Percentiles rank a stretch among this genome's conserved stretches.
These are phyloP conservation scores for Oreochromis grahami DNA, from an alignment of 2,797 vertebrate species.

Conservation along the genomic window DNA sequence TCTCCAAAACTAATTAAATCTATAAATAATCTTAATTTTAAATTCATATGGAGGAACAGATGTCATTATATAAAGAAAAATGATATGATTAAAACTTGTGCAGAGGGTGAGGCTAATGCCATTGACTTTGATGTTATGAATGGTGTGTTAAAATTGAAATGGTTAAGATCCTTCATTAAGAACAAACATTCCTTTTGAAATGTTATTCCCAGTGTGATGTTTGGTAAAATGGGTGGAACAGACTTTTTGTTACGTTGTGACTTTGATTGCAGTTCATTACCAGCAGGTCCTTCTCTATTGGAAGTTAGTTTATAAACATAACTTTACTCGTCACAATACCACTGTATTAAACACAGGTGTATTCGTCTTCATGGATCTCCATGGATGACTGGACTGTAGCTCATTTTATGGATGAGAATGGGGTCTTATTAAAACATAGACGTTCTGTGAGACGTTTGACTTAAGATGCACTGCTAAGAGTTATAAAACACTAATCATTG, in stretches of 20 bases:
- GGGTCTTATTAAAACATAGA: rapidly evolving
- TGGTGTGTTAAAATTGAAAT: no score
- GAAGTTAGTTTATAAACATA: no score
- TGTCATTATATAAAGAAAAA: no score
- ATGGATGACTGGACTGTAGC: not conserved
- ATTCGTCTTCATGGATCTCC: not conserved
- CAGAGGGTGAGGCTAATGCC: no score
- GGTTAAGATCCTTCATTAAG: rapidly evolving
- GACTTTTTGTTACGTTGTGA: not conserved
- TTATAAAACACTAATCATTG: not conserved
- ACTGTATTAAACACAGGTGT: no score
- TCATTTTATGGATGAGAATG: not conserved
- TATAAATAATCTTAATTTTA: no score
- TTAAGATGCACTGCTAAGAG: not conserved
- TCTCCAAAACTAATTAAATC: no score
- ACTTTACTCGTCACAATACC: no score
- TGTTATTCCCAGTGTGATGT: not conserved
- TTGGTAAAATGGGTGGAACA: rapidly evolving
- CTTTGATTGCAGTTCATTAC: not conserved
- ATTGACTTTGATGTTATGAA: no score
- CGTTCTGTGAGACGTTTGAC: not conserved
- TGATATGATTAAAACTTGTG: no score
- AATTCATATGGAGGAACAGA: no score
- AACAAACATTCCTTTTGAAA: not conserved
- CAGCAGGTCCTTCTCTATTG: not conserved